Evolutionary conservation across 1,140 invertebrate genomes (phyloP).

Genomic region (Procambarus clarkii): DNA sequence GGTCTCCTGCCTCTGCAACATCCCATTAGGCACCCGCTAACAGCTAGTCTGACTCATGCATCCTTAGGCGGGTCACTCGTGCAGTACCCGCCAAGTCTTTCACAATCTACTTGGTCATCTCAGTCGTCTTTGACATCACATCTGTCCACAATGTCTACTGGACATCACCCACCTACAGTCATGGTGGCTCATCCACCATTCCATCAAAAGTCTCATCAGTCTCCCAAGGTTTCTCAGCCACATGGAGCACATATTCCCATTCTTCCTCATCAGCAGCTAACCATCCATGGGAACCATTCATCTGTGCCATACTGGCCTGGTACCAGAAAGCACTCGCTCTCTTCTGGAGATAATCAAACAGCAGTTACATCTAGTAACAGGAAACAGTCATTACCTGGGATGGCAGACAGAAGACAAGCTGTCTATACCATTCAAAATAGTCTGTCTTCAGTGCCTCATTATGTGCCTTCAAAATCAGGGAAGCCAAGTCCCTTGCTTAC

Average conservation of each 20-base stretch:
- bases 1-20: conserved; percentile 51
- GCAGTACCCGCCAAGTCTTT: conserved; percentile 61
- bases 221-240: conserved; percentile 36
- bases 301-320: conserved; percentile 26
- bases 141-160: conserved; percentile 57
- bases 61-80: conserved; percentile 15
- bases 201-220: conserved; percentile 47
- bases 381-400: conserved; percentile 61
- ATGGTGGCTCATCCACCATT: conserved; percentile 61
- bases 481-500: conserved; percentile 52
- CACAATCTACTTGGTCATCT: conserved; percentile 59
- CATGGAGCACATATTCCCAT: conserved; percentile 61
- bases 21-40: conserved; percentile 2
- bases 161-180: conserved; percentile 41
- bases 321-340: conserved; percentile 47
- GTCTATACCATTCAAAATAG: conserved; percentile 68
- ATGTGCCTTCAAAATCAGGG: conserved; percentile 49
- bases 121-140: conserved; percentile 54
- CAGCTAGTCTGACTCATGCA: conserved; percentile 28
- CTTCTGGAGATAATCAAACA: conserved; percentile 38
- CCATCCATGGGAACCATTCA: conserved; percentile 34
- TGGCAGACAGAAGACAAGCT: conserved; percentile 69
- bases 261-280: conserved; percentile 35
- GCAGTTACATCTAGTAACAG: conserved; percentile 13
- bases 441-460: conserved; percentile 59